Conservation (phyloP, 1,140 invertebrate species). For the Drosophila fuyamai region DNA sequence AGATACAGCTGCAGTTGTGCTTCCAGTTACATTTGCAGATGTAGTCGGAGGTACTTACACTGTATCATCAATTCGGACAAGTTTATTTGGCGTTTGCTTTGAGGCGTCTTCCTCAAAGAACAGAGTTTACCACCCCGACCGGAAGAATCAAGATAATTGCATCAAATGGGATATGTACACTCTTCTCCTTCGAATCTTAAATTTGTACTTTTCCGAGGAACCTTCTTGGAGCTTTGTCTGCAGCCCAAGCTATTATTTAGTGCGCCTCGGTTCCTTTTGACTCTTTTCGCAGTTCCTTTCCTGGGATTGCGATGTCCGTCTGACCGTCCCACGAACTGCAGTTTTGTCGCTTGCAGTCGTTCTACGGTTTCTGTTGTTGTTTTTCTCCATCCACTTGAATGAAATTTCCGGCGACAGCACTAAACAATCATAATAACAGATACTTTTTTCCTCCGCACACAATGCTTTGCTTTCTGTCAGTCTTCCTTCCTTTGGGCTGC, state of each 20-base stretch:
- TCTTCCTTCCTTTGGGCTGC: slow-evolving; percentile 5
- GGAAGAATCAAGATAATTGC: slow-evolving; percentile 47
- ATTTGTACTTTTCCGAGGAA: slow-evolving; percentile 14
- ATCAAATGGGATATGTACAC: slow-evolving; percentile 39
- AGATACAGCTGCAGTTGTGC: slow-evolving; percentile 40
- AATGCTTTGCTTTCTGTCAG: slow-evolving; percentile 47
- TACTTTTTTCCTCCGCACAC: slow-evolving; percentile 61
- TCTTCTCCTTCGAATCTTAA: slow-evolving; percentile 4
- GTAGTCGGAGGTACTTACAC: slow-evolving; percentile 26
- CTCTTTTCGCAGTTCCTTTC: slow-evolving; percentile 6
- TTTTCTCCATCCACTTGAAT: slow-evolving; percentile 70
- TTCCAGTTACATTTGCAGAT: slow-evolving; percentile 34
- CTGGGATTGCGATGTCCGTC: slow-evolving; percentile 7
- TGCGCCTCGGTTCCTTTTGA: slow-evolving; percentile 18
- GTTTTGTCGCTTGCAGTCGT: slow-evolving; percentile 70
- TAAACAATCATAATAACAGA: slow-evolving; percentile 81
- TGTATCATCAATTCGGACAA: slow-evolving; percentile 28
- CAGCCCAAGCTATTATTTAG: slow-evolving; percentile 62
- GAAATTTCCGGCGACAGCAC: slow-evolving; percentile 80
- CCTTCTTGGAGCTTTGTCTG: slow-evolving; percentile 12
- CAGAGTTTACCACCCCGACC: slow-evolving; percentile 7
- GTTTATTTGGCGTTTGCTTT: slow-evolving; percentile 19
- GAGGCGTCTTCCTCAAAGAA: slow-evolving; percentile 5
- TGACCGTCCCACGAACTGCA: slow-evolving; percentile 45
- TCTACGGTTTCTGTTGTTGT: slow-evolving; percentile 27